phyloP scores from a whole-genome alignment of 2,888 invertebrate genomes.

The Himalopsyche japonica region DNA sequence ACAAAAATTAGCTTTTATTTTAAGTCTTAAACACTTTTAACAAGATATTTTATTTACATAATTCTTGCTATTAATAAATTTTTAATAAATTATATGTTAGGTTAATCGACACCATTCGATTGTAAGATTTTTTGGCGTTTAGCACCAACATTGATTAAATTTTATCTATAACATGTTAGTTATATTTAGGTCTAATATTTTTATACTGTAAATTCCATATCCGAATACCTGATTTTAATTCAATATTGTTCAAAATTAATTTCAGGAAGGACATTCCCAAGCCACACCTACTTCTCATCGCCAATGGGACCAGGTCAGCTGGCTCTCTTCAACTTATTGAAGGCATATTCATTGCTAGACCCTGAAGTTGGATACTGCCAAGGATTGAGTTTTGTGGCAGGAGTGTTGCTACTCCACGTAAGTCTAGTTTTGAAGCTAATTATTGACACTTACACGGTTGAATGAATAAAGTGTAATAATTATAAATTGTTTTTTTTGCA shows the following conservation, averaged over 20 bases:
- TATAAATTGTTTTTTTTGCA: slow-evolving; percentile 51
- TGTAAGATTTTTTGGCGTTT: too few species aligned
- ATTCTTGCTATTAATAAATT: too few species aligned
- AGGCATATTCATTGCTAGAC: slow-evolving; percentile 93
- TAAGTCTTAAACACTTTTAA: too few species aligned
- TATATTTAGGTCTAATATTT: too few species aligned
- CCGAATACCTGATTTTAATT: background rate
- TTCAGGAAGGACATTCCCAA: slow-evolving; percentile 86
- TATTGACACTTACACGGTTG: background rate
- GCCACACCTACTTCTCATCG: slow-evolving; percentile 90
- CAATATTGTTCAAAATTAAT: slow-evolving; percentile 1
- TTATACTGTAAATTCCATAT: too few species aligned
- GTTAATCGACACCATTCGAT: too few species aligned
- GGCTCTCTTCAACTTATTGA: slow-evolving; percentile 90
- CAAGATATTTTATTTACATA: too few species aligned
- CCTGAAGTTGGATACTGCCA: slow-evolving; percentile 96
- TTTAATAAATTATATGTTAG: too few species aligned
- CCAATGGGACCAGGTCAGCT: slow-evolving; percentile 92
- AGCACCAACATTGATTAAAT: too few species aligned
- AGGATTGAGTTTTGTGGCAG: slow-evolving; percentile 94
- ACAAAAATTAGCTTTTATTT: too few species aligned
- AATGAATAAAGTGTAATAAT: background rate
- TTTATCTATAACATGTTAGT: too few species aligned
- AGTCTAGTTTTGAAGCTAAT: slow-evolving; percentile 49
- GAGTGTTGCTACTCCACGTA: slow-evolving; percentile 89